Conservation (phyloP, 2,113 vertebrate species). For the Eretmochelys imbricata region DNA sequence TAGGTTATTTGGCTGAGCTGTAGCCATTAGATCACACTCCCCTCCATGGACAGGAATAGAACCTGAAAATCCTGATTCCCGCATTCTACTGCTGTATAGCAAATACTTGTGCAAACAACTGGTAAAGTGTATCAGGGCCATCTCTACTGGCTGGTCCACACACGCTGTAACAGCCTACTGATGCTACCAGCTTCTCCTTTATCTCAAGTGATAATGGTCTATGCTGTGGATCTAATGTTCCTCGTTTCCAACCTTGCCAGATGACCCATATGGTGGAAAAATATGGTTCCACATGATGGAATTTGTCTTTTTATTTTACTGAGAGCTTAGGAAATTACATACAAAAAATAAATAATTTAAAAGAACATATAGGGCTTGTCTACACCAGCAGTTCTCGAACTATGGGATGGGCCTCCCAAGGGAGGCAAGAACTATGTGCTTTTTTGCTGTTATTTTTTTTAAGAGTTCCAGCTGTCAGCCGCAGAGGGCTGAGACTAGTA, state of each 20-base stretch:
- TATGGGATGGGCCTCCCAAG: too few relatives aligned
- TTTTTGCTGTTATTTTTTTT: too few relatives aligned
- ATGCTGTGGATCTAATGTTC: background rate
- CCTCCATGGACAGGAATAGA: background rate
- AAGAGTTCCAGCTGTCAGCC: too few relatives aligned
- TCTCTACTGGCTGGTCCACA: background rate
- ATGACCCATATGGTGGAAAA: background rate
- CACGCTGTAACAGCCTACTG: background rate
- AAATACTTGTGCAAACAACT: background rate
- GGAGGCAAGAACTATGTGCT: too few relatives aligned
- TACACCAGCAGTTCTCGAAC: too few relatives aligned
- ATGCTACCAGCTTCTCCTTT: background rate
- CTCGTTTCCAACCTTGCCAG: background rate
- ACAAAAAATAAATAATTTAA: background rate
- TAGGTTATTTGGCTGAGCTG: background rate
- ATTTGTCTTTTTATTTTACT: background rate
- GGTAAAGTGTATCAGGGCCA: background rate
- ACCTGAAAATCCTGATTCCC: background rate
- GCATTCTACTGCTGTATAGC: background rate
- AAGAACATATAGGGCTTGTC: background rate
- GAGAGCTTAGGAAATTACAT: background rate
- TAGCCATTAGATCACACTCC: background rate
- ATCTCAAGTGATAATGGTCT: background rate
- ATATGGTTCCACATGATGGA: background rate
- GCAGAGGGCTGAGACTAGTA: too few relatives aligned